Evolutionary conservation across 1,140 invertebrate genomes (phyloP).

Genomic region (Drosophila saltans): DNA sequence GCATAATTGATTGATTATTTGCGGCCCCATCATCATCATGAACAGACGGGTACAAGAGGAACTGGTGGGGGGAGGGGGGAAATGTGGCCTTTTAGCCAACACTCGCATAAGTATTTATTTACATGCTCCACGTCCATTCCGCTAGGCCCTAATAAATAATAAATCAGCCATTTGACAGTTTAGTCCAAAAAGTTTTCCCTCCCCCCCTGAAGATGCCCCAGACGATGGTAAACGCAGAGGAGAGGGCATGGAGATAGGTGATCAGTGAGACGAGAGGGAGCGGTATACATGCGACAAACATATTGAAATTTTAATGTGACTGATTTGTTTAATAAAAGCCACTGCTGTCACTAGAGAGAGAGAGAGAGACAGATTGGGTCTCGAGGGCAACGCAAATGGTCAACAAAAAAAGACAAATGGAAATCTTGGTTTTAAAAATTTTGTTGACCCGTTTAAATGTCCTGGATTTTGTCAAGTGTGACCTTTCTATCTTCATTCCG

Average conservation of each 20-base stretch:
- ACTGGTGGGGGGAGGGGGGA: background rate
- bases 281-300: slow-evolving; percentile 19
- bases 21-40: slow-evolving; percentile 9
- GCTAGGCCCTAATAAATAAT: slow-evolving; percentile 55
- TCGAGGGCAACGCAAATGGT: slow-evolving; percentile 7
- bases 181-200: slow-evolving; percentile 30
- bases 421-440: slow-evolving; percentile 59
- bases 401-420: slow-evolving; percentile 55
- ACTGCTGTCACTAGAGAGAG: slow-evolving; percentile 21
- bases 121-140: slow-evolving; percentile 22
- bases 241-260: background rate
- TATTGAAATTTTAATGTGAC: slow-evolving; percentile 55
- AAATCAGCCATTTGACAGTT: slow-evolving; percentile 59
- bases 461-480: background rate
- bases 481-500: background rate
- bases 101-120: slow-evolving; percentile 18
- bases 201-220: background rate
- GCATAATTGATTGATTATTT: slow-evolving; percentile 67
- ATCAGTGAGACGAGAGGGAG: background rate
- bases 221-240: background rate
- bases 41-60: background rate
- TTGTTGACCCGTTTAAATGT: slow-evolving; percentile 21
- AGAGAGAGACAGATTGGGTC: slow-evolving; percentile 44
- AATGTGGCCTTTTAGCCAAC: slow-evolving; percentile 13
- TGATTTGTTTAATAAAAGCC: slow-evolving; percentile 45